Base-by-base conservation (phyloP, 2,113 vertebrate species). In the Thymallus thymallus region DNA sequence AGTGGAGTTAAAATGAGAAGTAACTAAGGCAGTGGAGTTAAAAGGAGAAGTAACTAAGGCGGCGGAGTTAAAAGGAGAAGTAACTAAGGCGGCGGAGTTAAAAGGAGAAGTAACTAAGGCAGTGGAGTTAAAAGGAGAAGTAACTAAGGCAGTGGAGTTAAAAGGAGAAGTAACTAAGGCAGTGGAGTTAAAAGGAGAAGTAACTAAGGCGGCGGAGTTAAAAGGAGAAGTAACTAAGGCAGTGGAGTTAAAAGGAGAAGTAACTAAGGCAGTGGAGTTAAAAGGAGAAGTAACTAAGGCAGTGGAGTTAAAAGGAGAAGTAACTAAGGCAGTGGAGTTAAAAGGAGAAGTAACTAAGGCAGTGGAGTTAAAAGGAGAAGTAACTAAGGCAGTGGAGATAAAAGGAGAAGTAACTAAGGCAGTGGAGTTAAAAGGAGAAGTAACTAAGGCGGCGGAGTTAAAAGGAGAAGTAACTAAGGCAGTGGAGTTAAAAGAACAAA, bases 21-120 rank as follows among this genome's bases (percentile, higher is more conserved):
- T 61, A 74, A 71, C 70, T 55, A 18, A n/a, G 16, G 22, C 75
- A 60, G 56, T 56, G 12, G 73, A 35, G 48, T 29, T 69, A 5
- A 69, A 26, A 51, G 30, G 45, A 55, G 61, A 76, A 81, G 56
- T 61, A 74, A 71, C 70, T 55, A 18, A n/a, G 16, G 22, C 75
- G 65, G 56, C 45, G 12, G 73, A 35, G 48, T 29, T 69, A 5
- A 69, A 26, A 51, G 30, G n/a, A n/a, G n/a, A n/a, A n/a, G n/a
- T n/a, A n/a, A n/a, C n/a, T n/a, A n/a, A n/a, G n/a, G n/a, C n/a
- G n/a, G n/a, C n/a, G n/a, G n/a, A n/a, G n/a, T n/a, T n/a, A n/a
- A n/a, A n/a, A 76, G 64, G 45, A 55, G 61, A 76, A 81, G 56
- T 61, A 74, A 71, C 70, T 55, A 18, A n/a, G 16, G 22, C 75